A percentile compares a stretch with the other conserved stretches of the same genome.
Conservation (phyloP, 2,888 invertebrate genomes). For the Rhingia campestris region DNA sequence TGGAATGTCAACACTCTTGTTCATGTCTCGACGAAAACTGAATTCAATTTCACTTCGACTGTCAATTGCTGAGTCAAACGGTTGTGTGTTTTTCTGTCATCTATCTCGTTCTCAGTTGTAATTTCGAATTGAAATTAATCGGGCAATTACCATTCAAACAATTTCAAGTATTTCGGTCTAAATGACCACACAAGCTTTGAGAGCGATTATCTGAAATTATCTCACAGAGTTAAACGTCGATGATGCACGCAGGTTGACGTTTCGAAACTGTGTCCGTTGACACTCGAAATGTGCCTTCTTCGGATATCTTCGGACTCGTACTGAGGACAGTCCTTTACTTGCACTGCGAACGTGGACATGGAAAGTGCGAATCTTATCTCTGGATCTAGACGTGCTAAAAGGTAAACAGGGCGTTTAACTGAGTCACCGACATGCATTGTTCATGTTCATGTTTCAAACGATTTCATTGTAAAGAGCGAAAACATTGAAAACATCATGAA, state of each 20-base stretch:
- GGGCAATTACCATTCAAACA: slow-evolving; percentile 57
- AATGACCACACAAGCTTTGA: slow-evolving; percentile 42
- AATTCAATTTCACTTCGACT: slow-evolving; percentile 35
- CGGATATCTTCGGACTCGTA: slow-evolving; percentile 34
- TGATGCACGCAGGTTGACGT: slow-evolving; percentile 51
- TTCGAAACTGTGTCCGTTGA: background rate
- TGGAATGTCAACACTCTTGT: slow-evolving; percentile 30
- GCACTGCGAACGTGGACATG: background rate
- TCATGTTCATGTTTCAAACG: slow-evolving; percentile 41
- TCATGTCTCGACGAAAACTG: slow-evolving; percentile 46
- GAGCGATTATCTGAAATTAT: slow-evolving; percentile 64
- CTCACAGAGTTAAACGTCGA: slow-evolving; percentile 27
- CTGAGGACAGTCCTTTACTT: background rate
- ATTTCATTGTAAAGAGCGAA: slow-evolving; percentile 18
- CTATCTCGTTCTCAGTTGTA: slow-evolving; percentile 23
- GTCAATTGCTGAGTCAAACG: slow-evolving; percentile 33
- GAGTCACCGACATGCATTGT: slow-evolving; percentile 29
- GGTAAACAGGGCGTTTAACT: slow-evolving; percentile 60
- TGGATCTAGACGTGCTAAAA: slow-evolving; percentile 30
- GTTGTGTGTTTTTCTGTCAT: slow-evolving; percentile 18
- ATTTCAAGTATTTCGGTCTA: slow-evolving; percentile 61
- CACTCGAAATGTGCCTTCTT: background rate
- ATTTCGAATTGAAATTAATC: slow-evolving; percentile 51
- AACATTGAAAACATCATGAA: slow-evolving; percentile 62
- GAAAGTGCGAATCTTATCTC: slow-evolving; percentile 29